A percentile compares a stretch with the other conserved stretches of the same genome.
Conservation (phyloP, 2,113 vertebrate genomes). For the Callionymus lyra region DNA sequence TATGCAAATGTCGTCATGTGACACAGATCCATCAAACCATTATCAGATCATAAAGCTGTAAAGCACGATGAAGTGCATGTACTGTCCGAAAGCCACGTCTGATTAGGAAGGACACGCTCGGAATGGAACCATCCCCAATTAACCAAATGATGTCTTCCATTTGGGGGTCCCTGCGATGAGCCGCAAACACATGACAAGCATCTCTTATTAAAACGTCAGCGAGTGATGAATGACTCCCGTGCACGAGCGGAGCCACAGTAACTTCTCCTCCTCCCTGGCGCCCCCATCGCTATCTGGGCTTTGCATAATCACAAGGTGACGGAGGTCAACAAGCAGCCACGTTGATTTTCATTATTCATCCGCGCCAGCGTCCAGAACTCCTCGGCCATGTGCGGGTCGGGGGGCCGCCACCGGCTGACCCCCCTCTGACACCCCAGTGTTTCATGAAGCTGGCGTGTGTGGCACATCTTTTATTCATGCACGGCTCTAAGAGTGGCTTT, state of each 20-base stretch:
- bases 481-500: conserved; percentile 25
- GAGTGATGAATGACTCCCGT: conserved; percentile 42
- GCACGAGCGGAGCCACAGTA: conserved; percentile 8
- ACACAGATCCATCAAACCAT: conserved; percentile 30
- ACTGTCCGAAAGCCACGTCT: conserved; percentile 18
- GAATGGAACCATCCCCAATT: conserved; percentile 28
- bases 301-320: conserved; percentile 32
- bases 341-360: conserved; percentile 35
- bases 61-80: conserved; percentile 24
- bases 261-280: neutral
- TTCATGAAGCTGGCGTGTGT: conserved; percentile 10
- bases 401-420: conserved; percentile 25
- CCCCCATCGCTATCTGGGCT: conserved; percentile 9
- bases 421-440: conserved; percentile 12
- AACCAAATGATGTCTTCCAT: conserved; percentile 41
- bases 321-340: conserved; percentile 21
- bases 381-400: conserved; percentile 21
- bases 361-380: conserved; percentile 8
- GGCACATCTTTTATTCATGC: conserved; percentile 36
- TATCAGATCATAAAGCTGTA: conserved; percentile 20
- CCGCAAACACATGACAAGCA: conserved; percentile 17
- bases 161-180: conserved; percentile 22
- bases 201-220: conserved; percentile 47
- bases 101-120: conserved; percentile 26
- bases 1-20: conserved; percentile 6